Base-by-base conservation (phyloP, 2,113 vertebrate species). In the Podiceps cristatus region DNA sequence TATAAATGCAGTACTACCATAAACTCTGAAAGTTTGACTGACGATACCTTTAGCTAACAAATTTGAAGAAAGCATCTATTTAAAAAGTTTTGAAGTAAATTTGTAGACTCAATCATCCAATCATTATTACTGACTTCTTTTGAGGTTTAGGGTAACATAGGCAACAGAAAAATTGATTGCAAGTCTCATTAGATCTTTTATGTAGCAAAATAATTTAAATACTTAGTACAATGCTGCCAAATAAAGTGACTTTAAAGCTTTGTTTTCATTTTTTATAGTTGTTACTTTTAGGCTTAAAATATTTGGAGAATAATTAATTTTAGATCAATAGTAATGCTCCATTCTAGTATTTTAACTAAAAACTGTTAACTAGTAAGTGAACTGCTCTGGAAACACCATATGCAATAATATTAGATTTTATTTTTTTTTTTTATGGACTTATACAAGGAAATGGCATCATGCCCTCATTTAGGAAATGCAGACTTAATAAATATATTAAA, bases 41-140 rank as follows among this genome's bases (percentile, higher is more conserved):
- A 8, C 1, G 2, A 53, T 37, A 81, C 19, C 40, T 76, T 27
- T 2, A 90, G 20, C 19, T 74, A 71, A 69, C 7, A 77, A 13
- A 4, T 63, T 49, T 81, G 52, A 87, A 47, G 56, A 74, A 20
- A 78, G 7, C 8, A 74, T 50, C 56, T 63, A 16, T 29, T 42
- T 86, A 3, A 86, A 52, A 93, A 60, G 23, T 64, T 10, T 56
- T 5, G 1, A 52, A 81, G 56, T 7, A 75, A 40, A 35, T 42
- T 45, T 0, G 0, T n/a, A 11, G 58, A 73, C 40, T 67, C 2
- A 0, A 67, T 42, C 27, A n/a, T n/a, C 29, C 55, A 52, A 19
- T 52, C 28, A 40, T 53, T n/a, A 52, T 42, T 53, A 69, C 13
- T 33, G 18, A 67, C 9, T 84, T 76, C 10, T 53, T 73, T 74